These are phyloP conservation scores for Sylvia borin DNA, from an alignment of 2,797 vertebrate genomes.

Conservation along the genomic window DNA sequence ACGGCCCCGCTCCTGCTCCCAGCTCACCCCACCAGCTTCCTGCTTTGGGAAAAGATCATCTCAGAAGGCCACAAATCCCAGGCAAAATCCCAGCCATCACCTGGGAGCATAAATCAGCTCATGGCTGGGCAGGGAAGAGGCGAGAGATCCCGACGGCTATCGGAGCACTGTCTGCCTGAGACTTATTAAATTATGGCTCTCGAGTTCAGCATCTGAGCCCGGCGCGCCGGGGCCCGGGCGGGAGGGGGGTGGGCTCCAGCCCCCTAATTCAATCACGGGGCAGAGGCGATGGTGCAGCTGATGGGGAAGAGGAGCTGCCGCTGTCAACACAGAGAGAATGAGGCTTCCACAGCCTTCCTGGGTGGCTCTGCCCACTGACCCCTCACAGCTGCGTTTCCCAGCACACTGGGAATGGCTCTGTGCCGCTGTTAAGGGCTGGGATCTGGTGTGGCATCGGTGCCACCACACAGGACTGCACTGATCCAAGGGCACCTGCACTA, in stretches of 20 bases:
- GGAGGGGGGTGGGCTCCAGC: slow-evolving; percentile 12
- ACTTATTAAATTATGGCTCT: slow-evolving; percentile 36
- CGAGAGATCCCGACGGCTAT: slow-evolving; percentile 23
- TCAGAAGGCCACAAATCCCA: neutral
- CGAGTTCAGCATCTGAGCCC: slow-evolving; percentile 37
- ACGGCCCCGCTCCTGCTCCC: fast-evolving
- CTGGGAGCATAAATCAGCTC: neutral
- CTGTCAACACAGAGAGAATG: fast-evolving
- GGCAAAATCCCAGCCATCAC: neutral
- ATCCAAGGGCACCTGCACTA: neutral
- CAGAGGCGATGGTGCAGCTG: neutral
- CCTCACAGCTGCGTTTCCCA: neutral
- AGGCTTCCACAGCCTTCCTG: neutral
- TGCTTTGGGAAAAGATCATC: neutral
- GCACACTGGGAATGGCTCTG: fast-evolving
- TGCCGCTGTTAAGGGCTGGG: neutral
- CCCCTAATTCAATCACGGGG: slow-evolving; percentile 55
- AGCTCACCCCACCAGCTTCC: neutral
- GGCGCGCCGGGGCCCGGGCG: neutral
- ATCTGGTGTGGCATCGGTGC: fast-evolving
- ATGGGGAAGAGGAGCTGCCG: neutral
- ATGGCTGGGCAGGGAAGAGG: neutral
- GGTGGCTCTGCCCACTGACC: neutral
- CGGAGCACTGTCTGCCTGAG: slow-evolving; percentile 22
- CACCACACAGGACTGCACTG: fast-evolving